Conservation (phyloP, 2,113 vertebrate genomes). For the Zosterops hypoxanthus region DNA sequence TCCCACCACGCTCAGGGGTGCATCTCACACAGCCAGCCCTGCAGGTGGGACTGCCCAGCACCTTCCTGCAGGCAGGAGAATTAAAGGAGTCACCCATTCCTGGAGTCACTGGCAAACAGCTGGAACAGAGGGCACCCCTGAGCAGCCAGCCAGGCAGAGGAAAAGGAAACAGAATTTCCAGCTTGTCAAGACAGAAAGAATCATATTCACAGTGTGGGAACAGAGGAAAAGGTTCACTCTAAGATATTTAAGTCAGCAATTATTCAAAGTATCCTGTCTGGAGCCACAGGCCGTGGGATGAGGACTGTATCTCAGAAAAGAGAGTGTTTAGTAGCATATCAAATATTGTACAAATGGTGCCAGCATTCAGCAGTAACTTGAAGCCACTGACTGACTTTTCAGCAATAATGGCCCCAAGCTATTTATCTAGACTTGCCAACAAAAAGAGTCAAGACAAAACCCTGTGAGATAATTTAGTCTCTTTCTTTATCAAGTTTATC, state of each 20-base stretch:
- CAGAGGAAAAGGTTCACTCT: neutral
- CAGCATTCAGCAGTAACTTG: neutral
- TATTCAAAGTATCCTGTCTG: neutral
- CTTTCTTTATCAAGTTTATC: conserved; percentile 22
- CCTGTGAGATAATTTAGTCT: neutral
- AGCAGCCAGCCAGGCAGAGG: neutral
- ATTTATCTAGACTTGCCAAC: neutral
- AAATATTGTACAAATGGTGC: neutral
- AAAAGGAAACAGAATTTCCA: neutral
- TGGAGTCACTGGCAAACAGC: neutral
- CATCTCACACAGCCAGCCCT: neutral
- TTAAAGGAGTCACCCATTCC: neutral
- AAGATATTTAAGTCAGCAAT: neutral
- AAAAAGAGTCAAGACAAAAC: neutral
- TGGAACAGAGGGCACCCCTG: neutral
- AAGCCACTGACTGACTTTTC: neutral
- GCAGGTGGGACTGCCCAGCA: neutral
- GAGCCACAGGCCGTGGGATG: neutral
- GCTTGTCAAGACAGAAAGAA: neutral
- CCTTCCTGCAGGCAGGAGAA: neutral
- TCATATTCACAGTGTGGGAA: neutral
- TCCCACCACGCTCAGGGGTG: accelerated
- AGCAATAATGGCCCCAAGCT: neutral
- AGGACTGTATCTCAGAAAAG: neutral
- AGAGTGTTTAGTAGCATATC: neutral